Evolutionary conservation across 2,888 invertebrate species (phyloP), one percentile per base, ranked within the genome.

Genomic region (Cotesia congregata): DNA sequence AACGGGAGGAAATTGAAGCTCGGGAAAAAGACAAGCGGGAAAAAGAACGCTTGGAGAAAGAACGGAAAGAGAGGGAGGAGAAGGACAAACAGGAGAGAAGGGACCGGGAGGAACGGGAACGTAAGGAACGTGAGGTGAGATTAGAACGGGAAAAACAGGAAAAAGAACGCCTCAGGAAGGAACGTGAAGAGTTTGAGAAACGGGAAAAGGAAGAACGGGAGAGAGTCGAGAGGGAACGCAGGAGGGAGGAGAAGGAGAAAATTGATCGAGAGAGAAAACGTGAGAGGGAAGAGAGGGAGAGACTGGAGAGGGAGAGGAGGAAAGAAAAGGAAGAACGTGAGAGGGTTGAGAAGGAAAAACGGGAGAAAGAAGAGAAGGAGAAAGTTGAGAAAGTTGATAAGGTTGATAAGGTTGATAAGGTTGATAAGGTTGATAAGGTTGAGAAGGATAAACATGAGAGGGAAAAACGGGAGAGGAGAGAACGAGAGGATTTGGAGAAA

Each of bases 121-220:
- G 85, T 38, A 86, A 86, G 70, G 86, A 89, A 77, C 86, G 87
- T 72, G 85, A 86, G 75, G 75, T 80, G 68, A 79, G 82, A 38
- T 68, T 82, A 75, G 83, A 89, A 79, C 85, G 87, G 76, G 87
- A 89, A 80, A 83, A 87, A 39, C 84, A 83, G 62, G 87, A 88
- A 77, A 86, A 85, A 75, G 85, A 84, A 77, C 82, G 86, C n/a
- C 77, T 84, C 41, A 85, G 85, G 84, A 91, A 91, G 83, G 86
- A 88, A 78, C 84, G 86, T 7, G 88, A 89, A 50, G 88, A 87
- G 64, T 85, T 83, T 74, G 88, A 88, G 74, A 83, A 84, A 67
- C 83, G 85, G 3, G 87, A 85, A 70, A 86, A 81, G 76, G 92
- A 92, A 82, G 90, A 91, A 81, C 89, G 91, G 40, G 90, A 91